These are phyloP conservation scores for Baryphthengus martii DNA, from an alignment of 2,113 vertebrate species.

Conservation along the genomic window DNA sequence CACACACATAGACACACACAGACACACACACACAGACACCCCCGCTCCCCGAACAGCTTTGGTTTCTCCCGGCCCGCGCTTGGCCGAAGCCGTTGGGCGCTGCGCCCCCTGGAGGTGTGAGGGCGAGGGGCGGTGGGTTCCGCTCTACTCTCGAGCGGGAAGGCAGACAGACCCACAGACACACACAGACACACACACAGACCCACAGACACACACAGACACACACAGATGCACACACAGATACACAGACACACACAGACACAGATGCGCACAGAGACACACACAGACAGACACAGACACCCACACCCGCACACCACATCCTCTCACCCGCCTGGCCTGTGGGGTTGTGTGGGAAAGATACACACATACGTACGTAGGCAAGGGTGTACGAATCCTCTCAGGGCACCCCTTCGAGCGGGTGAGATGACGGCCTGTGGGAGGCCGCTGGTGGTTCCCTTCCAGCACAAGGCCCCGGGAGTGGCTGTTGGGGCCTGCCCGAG, in stretches of 20 bases:
- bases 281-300: no score
- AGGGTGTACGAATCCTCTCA: no score
- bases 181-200: no score
- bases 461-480: not conserved
- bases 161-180: no score
- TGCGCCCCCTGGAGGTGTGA: not conserved
- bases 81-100: not conserved
- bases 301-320: no score
- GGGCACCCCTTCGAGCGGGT: not conserved
- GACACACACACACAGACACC: not conserved
- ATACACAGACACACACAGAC: no score
- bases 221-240: no score
- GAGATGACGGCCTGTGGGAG: no score
- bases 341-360: no score
- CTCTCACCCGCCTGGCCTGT: no score
- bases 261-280: no score
- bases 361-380: fast-evolving
- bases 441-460: not conserved
- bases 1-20: not conserved
- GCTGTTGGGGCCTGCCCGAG: fast-evolving
- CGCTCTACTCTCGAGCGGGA: fast-evolving
- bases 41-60: fast-evolving
- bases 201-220: no score
- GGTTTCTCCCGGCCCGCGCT: not conserved
- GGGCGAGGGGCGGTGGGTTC: fast-evolving